A percentile compares a stretch with the other conserved stretches of the same genome.
Conservation (phyloP, 2,113 vertebrate genomes). For the Chaetorhynchus papuensis region DNA sequence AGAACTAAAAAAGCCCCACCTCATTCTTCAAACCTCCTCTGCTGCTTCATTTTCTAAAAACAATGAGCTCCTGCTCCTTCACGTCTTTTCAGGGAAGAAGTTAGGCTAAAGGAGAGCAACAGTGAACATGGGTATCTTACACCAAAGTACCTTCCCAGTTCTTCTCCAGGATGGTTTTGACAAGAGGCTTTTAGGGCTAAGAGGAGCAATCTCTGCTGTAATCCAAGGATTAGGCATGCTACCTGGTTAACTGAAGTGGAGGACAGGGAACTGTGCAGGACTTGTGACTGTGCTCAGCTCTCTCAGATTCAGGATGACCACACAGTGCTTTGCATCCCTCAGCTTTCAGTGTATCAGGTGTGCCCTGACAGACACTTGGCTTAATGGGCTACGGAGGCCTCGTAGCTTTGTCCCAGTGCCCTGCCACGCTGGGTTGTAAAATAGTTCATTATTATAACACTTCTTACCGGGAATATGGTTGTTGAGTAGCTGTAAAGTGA, state of each 20-base stretch:
- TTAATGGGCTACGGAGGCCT: neutral
- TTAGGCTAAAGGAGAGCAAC: neutral
- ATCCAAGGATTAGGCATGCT: neutral
- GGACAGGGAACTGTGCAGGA: neutral
- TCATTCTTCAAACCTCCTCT: neutral
- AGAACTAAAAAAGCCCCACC: neutral
- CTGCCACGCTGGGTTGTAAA: neutral
- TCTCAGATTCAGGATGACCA: neutral
- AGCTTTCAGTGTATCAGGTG: neutral
- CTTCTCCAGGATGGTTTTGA: neutral
- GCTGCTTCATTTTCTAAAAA: neutral
- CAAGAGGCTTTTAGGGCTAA: neutral
- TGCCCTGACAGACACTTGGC: neutral
- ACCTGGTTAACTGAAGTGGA: neutral
- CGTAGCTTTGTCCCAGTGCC: neutral
- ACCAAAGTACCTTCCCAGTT: neutral
- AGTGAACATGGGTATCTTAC: fast-evolving
- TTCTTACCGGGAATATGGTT: neutral
- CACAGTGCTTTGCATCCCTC: neutral
- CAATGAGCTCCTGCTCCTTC: neutral
- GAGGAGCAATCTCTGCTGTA: neutral
- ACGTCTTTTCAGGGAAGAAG: neutral
- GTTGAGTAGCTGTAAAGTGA: neutral
- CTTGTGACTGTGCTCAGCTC: neutral
- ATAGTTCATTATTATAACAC: neutral